These are phyloP conservation scores for Malurus melanocephalus DNA, from an alignment of 2,113 vertebrate species.

Conservation along the genomic window DNA sequence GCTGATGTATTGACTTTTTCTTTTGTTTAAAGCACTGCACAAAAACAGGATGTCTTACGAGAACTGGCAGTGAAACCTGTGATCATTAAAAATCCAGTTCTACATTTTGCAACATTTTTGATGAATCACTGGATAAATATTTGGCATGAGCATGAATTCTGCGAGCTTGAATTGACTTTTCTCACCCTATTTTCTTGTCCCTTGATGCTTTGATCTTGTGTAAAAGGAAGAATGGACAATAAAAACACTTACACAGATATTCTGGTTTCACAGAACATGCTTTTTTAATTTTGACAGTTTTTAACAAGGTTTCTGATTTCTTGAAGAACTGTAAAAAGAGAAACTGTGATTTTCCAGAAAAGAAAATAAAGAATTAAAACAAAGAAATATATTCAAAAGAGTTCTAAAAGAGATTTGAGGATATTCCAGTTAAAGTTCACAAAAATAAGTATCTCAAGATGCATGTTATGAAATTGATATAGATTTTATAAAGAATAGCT, in stretches of 20 bases:
- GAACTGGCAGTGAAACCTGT: conserved; percentile 26
- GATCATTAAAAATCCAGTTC: conserved; percentile 26
- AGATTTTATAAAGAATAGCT: not conserved
- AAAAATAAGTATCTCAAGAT: conserved; percentile 41
- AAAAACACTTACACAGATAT: conserved; percentile 40
- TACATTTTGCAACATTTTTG: conserved; percentile 50
- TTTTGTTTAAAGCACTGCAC: not conserved
- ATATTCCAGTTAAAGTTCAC: conserved; percentile 15
- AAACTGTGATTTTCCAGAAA: not conserved
- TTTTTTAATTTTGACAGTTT: conserved; percentile 51
- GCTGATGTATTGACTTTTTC: not conserved
- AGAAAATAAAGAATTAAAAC: not conserved
- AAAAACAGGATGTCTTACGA: conserved; percentile 43
- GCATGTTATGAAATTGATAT: conserved; percentile 21
- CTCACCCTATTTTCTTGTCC: conserved; percentile 44
- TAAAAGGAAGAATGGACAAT: conserved; percentile 32
- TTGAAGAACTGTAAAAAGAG: conserved; percentile 30
- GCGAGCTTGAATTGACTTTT: conserved; percentile 39
- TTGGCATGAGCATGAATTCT: conserved; percentile 18
- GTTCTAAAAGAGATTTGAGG: conserved; percentile 17
- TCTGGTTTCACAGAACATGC: conserved; percentile 38
- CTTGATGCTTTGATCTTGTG: conserved; percentile 49
- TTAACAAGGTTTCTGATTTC: conserved; percentile 49
- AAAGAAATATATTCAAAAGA: not conserved
- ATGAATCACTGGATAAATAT: conserved; percentile 49